Evolutionary conservation across 92 coral and sea anemone genomes (phyloP).

Genomic region (Umimayanthus kanabou): DNA sequence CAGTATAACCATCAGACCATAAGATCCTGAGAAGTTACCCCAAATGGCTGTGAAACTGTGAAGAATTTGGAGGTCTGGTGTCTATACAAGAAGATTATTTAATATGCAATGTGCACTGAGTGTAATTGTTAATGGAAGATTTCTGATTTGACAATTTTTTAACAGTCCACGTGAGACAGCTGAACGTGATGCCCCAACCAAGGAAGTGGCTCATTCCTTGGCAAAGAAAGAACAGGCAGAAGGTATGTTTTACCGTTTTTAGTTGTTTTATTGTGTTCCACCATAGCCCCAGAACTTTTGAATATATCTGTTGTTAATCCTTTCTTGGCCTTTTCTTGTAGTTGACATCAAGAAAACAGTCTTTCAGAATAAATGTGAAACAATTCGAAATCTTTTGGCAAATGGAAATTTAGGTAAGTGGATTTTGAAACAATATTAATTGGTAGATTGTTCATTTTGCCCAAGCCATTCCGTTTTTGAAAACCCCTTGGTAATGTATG

Average conservation of each 20-base stretch:
- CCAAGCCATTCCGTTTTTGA: too few species aligned
- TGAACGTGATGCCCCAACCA: neutral
- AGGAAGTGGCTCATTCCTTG: neutral
- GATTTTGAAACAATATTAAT: neutral
- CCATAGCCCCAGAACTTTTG: neutral
- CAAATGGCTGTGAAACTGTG: too few species aligned
- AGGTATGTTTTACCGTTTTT: too few species aligned
- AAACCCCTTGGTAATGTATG: too few species aligned
- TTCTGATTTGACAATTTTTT: too few species aligned
- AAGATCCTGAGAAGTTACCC: too few species aligned
- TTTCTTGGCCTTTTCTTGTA: neutral
- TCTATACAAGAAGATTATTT: too few species aligned
- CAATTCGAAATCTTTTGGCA: conserved; percentile 1
- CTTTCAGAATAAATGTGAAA: conserved; percentile 30
- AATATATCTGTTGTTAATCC: neutral
- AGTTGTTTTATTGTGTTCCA: neutral
- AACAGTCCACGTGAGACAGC: neutral
- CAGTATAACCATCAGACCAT: too few species aligned
- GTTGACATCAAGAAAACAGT: conserved; percentile 5
- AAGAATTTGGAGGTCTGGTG: too few species aligned
- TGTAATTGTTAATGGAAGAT: too few species aligned
- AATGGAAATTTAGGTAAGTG: conserved; percentile 36
- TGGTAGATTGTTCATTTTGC: too few species aligned
- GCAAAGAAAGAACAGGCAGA: neutral
- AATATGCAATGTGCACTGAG: too few species aligned